phyloP scores from a whole-genome alignment of 1,140 invertebrate species.

The Cydia strobilella region DNA sequence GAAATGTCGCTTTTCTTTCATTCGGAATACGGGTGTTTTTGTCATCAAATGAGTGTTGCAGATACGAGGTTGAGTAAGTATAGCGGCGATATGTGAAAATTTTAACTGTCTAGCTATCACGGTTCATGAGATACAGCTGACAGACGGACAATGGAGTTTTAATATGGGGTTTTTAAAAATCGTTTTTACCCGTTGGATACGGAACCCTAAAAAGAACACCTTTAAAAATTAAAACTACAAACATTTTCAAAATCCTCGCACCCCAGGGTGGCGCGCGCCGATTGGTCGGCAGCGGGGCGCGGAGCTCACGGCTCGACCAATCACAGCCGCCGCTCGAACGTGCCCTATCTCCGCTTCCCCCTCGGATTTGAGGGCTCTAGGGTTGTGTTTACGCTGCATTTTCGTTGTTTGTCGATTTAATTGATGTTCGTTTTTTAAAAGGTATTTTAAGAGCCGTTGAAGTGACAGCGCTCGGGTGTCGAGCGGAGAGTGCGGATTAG shows the following conservation, averaged over 20 bases:
- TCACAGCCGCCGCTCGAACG: constrained; percentile 48
- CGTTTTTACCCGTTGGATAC: no score
- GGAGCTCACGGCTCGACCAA: constrained; percentile 46
- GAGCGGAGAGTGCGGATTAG: constrained; percentile 4
- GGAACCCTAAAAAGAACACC: constrained; percentile 30
- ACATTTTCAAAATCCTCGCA: constrained; percentile 43
- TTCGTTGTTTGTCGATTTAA: constrained; percentile 71
- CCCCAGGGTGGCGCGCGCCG: constrained; percentile 37
- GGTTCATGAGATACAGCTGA: no score
- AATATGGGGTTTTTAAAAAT: no score
- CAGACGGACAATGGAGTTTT: no score
- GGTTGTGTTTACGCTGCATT: constrained; percentile 67
- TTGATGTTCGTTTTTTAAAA: constrained; percentile 67
- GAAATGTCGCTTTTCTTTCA: no score
- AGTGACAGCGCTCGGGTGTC: constrained; percentile 17
- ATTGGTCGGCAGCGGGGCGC: constrained; percentile 57
- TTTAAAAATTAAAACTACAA: constrained; percentile 38
- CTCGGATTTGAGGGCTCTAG: constrained; percentile 55
- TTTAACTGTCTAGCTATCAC: no score
- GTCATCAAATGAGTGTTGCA: no score
- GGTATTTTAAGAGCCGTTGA: constrained; percentile 34
- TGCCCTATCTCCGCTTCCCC: constrained; percentile 62
- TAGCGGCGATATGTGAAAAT: no score
- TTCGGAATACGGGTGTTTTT: no score
- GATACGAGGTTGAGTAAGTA: no score